Evolutionary conservation across 2,797 vertebrate species (phyloP).

Genomic region (Paedocypris micromegethes): DNA sequence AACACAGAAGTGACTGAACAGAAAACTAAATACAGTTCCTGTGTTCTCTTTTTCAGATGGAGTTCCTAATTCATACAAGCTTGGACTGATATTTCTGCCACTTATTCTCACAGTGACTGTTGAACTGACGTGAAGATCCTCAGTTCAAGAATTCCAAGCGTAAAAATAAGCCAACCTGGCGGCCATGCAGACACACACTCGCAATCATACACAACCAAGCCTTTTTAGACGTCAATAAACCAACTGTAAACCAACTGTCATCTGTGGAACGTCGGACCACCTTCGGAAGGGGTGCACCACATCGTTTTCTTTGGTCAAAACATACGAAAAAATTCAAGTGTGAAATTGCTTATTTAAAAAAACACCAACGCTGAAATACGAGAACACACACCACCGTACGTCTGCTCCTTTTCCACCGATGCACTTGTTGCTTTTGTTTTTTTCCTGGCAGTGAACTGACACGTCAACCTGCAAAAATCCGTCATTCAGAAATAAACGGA

Average conservation of each 20-base stretch:
- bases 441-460: constrained; percentile 53
- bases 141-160: constrained; percentile 23
- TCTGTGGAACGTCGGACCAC: constrained; percentile 57
- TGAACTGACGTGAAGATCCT: constrained; percentile 86
- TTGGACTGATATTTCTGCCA: constrained; percentile 72
- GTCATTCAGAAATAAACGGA: constrained; percentile 53
- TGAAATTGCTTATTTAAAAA: constrained; percentile 45
- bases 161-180: constrained; percentile 40
- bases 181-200: constrained; percentile 43
- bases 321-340: constrained; percentile 53
- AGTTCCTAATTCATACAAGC: constrained; percentile 53
- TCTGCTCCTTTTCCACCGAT: constrained; percentile 53
- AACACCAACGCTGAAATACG: constrained; percentile 47
- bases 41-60: constrained; percentile 56
- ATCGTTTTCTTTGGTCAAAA: constrained; percentile 30
- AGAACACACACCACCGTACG: constrained; percentile 53
- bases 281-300: constrained; percentile 47
- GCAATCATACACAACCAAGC: constrained; percentile 51
- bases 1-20: too few species aligned
- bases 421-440: constrained; percentile 36
- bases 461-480: constrained; percentile 63
- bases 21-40: neutral
- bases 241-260: constrained; percentile 53
- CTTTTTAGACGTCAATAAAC: constrained; percentile 61
- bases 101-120: constrained; percentile 87